These are phyloP conservation scores for Anniella stebbinsi DNA, from an alignment of 2,797 vertebrate species.

Conservation along the genomic window DNA sequence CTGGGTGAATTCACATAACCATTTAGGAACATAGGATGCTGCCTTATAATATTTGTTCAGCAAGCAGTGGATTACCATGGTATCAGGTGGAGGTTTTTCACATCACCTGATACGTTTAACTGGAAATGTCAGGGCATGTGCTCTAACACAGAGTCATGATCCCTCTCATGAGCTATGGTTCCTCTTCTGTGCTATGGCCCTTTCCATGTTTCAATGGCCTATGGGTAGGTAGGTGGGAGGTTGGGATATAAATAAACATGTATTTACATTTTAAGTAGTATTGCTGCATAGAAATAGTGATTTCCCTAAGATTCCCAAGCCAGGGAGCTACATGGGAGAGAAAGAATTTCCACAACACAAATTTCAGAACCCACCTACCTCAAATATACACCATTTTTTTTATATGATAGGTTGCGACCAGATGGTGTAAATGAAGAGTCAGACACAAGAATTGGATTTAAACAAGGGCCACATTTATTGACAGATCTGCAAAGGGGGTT, in stretches of 20 bases:
- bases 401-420: too few relatives aligned
- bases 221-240: neutral
- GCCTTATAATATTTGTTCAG: neutral
- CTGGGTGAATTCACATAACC: neutral
- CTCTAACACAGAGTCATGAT: neutral
- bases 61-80: neutral
- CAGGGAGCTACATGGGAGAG: neutral
- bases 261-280: neutral
- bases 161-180: neutral
- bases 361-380: neutral
- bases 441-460: too few relatives aligned
- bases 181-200: neutral
- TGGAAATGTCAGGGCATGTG: neutral
- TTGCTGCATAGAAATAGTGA: neutral
- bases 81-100: neutral
- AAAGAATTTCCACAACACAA: neutral
- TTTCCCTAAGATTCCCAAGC: neutral
- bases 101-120: neutral
- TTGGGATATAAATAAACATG: neutral
- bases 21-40: neutral
- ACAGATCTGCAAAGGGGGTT: too few relatives aligned
- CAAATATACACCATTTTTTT: too few relatives aligned
- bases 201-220: neutral
- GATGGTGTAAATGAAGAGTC: too few relatives aligned
- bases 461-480: too few relatives aligned